A percentile compares a stretch with the other conserved stretches of the same genome.
phyloP scores from a whole-genome alignment of 2,888 invertebrate genomes.

The Troilus luridus region DNA sequence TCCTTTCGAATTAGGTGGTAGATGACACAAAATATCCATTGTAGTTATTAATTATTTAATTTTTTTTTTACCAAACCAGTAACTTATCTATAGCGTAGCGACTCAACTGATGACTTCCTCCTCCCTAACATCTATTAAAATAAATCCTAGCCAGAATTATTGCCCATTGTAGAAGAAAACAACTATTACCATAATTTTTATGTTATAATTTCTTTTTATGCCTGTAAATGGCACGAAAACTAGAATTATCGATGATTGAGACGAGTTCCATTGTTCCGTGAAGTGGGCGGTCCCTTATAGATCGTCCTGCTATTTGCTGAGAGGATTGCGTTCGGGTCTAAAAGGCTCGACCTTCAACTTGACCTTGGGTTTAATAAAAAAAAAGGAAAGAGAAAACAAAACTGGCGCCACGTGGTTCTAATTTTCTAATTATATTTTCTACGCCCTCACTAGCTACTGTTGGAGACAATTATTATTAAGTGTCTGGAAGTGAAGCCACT shows the following conservation, averaged over 20 bases:
- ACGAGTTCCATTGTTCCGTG: neutral
- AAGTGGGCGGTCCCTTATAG: neutral
- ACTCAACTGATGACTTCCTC: too few relatives aligned
- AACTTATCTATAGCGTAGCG: too few relatives aligned
- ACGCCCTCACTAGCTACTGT: neutral
- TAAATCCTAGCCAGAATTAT: neutral
- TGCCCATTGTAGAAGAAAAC: neutral
- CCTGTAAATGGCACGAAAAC: neutral
- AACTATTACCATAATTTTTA: neutral
- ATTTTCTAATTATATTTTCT: constrained; percentile 18
- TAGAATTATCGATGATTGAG: neutral
- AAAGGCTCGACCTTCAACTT: neutral
- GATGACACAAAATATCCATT: too few relatives aligned
- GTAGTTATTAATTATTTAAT: too few relatives aligned
- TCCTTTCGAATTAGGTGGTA: too few relatives aligned
- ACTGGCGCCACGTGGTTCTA: neutral
- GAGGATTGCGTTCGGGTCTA: neutral
- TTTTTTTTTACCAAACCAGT: too few relatives aligned
- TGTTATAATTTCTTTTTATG: neutral
- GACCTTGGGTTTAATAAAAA: neutral
- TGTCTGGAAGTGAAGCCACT: neutral
- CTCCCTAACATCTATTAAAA: neutral
- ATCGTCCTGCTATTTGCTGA: neutral
- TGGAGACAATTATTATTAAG: neutral
- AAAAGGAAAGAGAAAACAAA: neutral